These are phyloP conservation scores for Talpa occidentalis DNA, from an alignment of 2,113 vertebrate species.

Conservation along the genomic window DNA sequence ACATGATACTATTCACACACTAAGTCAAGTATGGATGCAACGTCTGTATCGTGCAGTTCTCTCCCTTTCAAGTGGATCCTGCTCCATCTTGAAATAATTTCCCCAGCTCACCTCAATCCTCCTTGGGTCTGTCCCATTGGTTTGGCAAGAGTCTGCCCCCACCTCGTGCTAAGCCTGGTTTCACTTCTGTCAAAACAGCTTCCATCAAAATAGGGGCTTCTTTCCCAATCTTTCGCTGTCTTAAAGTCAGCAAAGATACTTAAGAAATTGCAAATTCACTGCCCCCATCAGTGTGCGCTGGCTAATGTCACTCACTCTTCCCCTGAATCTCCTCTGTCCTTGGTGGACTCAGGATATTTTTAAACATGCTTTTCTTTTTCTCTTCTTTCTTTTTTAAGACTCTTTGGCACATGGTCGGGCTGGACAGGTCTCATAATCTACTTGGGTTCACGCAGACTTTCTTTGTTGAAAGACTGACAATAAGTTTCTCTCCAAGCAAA, in stretches of 20 bases:
- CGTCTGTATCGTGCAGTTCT: constrained; percentile 11
- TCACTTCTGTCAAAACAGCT: constrained; percentile 71
- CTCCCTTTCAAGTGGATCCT: constrained; percentile 70
- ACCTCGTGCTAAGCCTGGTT: constrained; percentile 61
- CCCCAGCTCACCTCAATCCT: constrained; percentile 43
- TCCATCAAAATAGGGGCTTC: constrained; percentile 57
- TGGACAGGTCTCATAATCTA: background rate
- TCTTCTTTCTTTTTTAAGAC: background rate
- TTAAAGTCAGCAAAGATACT: constrained; percentile 50
- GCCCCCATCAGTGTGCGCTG: background rate
- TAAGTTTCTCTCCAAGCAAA: constrained; percentile 15
- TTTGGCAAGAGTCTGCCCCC: constrained; percentile 35
- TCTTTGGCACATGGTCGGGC: background rate
- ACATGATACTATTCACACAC: background rate
- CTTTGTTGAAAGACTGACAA: no score
- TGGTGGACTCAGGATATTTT: background rate
- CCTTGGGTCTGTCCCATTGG: constrained; percentile 2
- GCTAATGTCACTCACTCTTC: background rate
- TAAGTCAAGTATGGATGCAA: constrained; percentile 14
- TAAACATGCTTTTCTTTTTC: background rate
- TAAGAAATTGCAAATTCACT: constrained; percentile 16
- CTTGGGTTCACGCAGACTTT: background rate
- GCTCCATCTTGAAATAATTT: constrained; percentile 74
- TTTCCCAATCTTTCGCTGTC: constrained; percentile 42
- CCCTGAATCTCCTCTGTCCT: background rate